phyloP scores from a whole-genome alignment of 2,797 vertebrate species.

The Avahi laniger region DNA sequence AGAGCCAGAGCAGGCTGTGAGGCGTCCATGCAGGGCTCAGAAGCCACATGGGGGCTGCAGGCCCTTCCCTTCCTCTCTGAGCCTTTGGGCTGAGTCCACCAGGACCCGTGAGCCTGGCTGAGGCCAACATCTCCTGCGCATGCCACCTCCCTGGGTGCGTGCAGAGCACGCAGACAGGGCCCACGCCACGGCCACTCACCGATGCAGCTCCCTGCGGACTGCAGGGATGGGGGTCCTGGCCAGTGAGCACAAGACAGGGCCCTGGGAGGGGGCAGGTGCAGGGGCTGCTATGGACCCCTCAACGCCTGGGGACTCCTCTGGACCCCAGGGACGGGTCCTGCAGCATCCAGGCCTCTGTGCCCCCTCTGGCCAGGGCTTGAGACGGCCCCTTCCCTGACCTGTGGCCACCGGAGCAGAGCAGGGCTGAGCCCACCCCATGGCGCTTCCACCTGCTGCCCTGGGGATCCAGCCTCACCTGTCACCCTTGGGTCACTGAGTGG shows the following conservation, averaged over 20 bases:
- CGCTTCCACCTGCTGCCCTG: not conserved
- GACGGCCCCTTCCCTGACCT: not conserved
- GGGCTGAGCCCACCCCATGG: not conserved
- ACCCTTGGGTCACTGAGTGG: slow-evolving; percentile 13
- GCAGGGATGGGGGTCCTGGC: slow-evolving; percentile 69
- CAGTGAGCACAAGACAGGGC: slow-evolving; percentile 59
- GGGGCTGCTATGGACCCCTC: not conserved
- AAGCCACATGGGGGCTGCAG: not conserved
- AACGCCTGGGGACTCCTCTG: not conserved
- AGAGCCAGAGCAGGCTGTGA: not conserved
- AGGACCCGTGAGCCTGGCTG: not conserved
- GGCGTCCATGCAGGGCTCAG: not conserved
- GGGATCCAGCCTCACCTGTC: not conserved
- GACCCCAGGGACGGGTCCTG: not conserved
- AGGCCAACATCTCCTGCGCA: not conserved
- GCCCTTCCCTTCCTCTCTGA: not conserved
- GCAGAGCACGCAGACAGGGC: not conserved
- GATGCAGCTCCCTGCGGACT: slow-evolving; percentile 76
- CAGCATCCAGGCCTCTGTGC: not conserved
- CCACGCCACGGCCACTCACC: slow-evolving; percentile 69
- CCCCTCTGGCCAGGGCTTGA: not conserved
- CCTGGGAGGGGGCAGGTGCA: not conserved
- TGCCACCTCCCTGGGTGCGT: not conserved
- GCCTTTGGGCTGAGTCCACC: not conserved
- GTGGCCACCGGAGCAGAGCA: not conserved